Evolutionary conservation across 2,888 invertebrate species (phyloP), one percentile per base, ranked within the genome.

Genomic region (Conistra vaccinii): DNA sequence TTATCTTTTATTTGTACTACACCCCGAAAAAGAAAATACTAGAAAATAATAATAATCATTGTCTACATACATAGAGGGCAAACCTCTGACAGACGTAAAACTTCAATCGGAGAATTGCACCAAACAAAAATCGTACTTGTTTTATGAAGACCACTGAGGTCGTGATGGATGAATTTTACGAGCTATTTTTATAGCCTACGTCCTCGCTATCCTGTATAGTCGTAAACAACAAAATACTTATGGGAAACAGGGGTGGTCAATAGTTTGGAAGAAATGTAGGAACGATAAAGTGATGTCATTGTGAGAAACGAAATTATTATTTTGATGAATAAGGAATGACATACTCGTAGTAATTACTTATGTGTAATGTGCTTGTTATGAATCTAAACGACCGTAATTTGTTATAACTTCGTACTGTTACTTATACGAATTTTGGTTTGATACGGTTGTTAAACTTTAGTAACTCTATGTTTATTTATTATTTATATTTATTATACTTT

Each of bases 61-160:
- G 6, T 20, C 2, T 29, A 20, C 10, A 26, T 29, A 29, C 3
- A 17, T 12, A 61, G 1, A 69, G 3, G 6, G 3, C 32, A 32
- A 68, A 35, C 62, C n/a, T 57, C 23, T 1, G 39, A 29, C 9
- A 3, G 6, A 14, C 17, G 23, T 76, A 76, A 76, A 77, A 80
- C 53, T 69, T 61, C 57, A 80, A 80, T 81, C 72, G n/a, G 12
- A 57, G 32, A 73, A 81, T 57, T 67, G 45, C 72, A 76, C 0
- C 14, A 12, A 53, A 32, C 3, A 48, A 39, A 39, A 39, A 10
- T 1, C 39, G 35, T 63, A n/a, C 68, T 62, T 55, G 45, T 77
- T 77, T 69, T 73, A 67, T 73, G 58, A 32, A 62, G 48, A 67
- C 45, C 29, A n/a, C 45, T 42, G 32, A 48, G 55, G 20, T 76